Conservation (phyloP, 2,113 vertebrate species). For the Apteryx mantelli region DNA sequence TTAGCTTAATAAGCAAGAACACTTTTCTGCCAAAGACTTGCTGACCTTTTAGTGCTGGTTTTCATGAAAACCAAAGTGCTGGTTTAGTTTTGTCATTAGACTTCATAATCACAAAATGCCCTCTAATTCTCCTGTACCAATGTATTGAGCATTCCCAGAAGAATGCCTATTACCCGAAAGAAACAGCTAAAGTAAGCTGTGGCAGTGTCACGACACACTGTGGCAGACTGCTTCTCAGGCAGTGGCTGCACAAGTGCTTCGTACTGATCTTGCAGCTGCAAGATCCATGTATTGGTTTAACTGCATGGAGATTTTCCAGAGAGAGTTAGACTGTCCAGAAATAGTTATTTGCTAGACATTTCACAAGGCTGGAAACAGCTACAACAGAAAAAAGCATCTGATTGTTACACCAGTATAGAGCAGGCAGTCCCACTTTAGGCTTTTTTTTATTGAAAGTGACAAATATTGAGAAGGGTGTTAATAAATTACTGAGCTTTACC, state of each 20-base stretch:
- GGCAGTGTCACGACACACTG: background rate
- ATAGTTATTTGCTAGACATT: background rate
- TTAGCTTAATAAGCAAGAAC: background rate
- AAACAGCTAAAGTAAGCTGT: background rate
- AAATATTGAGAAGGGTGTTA: background rate
- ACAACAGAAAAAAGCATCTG: background rate
- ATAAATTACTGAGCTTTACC: background rate
- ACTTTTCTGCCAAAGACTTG: background rate
- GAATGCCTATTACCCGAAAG: background rate
- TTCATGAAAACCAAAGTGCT: background rate
- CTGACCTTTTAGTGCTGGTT: background rate
- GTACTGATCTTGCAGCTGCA: background rate
- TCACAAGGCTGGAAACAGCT: background rate
- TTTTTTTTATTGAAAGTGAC: background rate
- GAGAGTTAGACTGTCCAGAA: background rate
- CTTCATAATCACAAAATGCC: conserved; percentile 6
- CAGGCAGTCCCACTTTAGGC: background rate
- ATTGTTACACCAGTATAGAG: background rate
- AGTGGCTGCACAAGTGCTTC: background rate
- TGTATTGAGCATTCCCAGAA: background rate
- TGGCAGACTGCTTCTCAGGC: background rate
- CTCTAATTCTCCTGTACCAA: background rate
- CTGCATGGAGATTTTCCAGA: background rate
- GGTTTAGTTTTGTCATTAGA: background rate
- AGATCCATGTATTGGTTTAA: background rate